Percentiles rank a stretch among this genome's conserved stretches.
These are phyloP conservation scores for Coendou prehensilis DNA, from an alignment of 2,797 vertebrate species.

Conservation along the genomic window DNA sequence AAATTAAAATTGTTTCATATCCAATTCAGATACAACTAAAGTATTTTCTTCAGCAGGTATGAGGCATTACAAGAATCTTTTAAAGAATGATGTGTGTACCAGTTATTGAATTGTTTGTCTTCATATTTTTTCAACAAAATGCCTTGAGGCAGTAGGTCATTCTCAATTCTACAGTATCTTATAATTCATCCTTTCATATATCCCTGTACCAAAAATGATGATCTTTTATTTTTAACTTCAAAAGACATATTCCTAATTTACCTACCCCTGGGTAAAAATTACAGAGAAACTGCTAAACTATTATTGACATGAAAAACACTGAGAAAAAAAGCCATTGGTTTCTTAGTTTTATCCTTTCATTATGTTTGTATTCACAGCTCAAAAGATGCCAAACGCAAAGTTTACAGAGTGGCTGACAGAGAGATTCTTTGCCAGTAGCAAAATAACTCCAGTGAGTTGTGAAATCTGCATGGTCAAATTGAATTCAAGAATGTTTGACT, in stretches of 20 bases:
- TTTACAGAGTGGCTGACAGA: conserved; percentile 85
- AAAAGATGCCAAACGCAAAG: conserved; percentile 85
- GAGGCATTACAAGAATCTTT: neutral
- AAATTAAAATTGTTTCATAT: neutral
- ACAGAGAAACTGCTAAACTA: conserved; percentile 60
- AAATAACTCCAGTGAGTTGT: conserved; percentile 87
- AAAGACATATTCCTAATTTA: conserved; percentile 62
- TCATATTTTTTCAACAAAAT: conserved; percentile 4
- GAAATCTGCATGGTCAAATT: conserved; percentile 85
- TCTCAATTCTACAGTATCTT: conserved; percentile 47
- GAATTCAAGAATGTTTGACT: conserved; percentile 87
- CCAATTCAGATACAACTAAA: conserved; percentile 19
- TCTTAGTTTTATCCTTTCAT: conserved; percentile 71
- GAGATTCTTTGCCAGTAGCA: conserved; percentile 86
- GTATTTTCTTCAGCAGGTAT: neutral
- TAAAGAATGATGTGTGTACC: neutral
- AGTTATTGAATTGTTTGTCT: conserved; percentile 30
- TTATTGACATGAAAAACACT: conserved; percentile 55
- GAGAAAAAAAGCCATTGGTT: conserved; percentile 66
- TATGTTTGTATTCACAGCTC: conserved; percentile 83
- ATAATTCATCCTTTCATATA: conserved; percentile 64
- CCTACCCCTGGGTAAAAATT: conserved; percentile 69
- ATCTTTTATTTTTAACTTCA: conserved; percentile 74
- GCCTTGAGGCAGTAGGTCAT: neutral
- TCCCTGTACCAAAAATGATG: conserved; percentile 65